These are phyloP conservation scores for Psephotus haematonotus DNA, from an alignment of 2,113 vertebrate species.

Conservation along the genomic window DNA sequence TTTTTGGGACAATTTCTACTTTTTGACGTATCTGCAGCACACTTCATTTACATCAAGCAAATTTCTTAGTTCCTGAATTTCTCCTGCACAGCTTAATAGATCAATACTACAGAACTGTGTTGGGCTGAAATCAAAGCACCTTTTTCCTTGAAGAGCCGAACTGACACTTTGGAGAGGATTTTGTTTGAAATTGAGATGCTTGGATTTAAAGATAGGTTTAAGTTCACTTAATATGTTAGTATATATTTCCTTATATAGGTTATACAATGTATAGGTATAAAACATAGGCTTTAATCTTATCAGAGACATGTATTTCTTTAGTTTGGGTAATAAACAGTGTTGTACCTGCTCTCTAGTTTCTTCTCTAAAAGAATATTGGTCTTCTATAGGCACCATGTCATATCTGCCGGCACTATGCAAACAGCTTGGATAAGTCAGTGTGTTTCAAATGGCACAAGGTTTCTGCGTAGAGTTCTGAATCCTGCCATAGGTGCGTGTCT, in stretches of 20 bases:
- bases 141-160: background rate
- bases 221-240: background rate
- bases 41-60: background rate
- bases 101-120: background rate
- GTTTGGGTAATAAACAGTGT: background rate
- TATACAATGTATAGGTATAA: background rate
- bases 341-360: background rate
- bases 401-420: background rate
- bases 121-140: background rate
- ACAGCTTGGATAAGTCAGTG: background rate
- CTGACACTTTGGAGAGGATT: background rate
- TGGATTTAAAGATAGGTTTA: background rate
- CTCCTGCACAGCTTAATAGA: background rate
- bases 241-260: background rate
- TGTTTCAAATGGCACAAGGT: background rate
- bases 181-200: background rate
- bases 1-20: background rate
- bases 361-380: background rate
- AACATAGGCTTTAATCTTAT: background rate
- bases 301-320: background rate
- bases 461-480: background rate
- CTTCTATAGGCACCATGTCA: fast-evolving
- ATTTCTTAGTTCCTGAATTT: background rate
- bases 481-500: background rate
- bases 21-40: background rate